Percentiles rank a stretch among this genome's conserved stretches.
Conservation (phyloP, 2,797 vertebrate genomes). For the Halcyon leucocephala region DNA sequence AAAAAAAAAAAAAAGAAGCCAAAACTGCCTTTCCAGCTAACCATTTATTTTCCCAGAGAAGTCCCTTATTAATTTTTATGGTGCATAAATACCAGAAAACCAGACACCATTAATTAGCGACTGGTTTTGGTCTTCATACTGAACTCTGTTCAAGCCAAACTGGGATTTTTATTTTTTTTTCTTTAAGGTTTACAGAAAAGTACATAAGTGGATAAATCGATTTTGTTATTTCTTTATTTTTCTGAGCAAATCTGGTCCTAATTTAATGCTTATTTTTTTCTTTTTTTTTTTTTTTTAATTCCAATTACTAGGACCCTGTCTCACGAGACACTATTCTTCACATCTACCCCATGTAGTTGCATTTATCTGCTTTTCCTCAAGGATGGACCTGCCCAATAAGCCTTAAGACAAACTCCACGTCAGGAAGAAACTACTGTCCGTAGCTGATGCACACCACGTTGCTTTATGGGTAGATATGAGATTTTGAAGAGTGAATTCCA, state of each 20-base stretch:
- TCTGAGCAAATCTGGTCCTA: background rate
- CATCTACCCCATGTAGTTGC: background rate
- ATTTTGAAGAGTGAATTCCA: background rate
- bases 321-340: background rate
- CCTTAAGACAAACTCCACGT: too few species aligned
- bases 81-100: constrained; percentile 52
- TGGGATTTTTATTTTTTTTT: background rate
- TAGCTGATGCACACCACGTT: background rate
- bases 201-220: background rate
- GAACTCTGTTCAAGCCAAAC: background rate
- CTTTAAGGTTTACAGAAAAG: background rate
- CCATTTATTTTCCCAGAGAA: constrained; percentile 62
- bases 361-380: too few species aligned
- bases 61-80: constrained; percentile 63
- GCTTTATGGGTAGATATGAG: background rate
- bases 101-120: constrained; percentile 57
- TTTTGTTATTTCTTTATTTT: background rate
- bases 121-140: background rate
- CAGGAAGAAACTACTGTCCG: too few species aligned
- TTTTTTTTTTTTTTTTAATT: background rate
- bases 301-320: accelerated
- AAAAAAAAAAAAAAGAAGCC: background rate
- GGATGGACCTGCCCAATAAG: too few species aligned
- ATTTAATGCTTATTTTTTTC: background rate
- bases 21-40: background rate